These are phyloP conservation scores for Protula sp. DNA, from an alignment of 2,888 invertebrate species.

Conservation along the genomic window DNA sequence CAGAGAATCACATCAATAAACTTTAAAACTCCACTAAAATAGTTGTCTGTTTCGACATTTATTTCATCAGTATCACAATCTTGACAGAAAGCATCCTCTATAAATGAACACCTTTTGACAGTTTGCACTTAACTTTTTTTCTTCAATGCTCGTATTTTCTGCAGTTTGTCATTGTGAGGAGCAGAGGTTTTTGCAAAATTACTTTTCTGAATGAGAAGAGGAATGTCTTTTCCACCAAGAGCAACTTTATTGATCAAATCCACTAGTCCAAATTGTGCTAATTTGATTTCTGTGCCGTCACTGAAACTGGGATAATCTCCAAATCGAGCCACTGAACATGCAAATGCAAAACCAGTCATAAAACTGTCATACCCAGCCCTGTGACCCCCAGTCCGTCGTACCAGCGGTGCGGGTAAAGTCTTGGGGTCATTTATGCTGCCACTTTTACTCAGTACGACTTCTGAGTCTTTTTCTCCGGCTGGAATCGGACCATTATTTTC, in stretches of 20 bases:
- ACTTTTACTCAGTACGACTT: neutral
- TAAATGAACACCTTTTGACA: too few species aligned
- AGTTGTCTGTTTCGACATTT: too few species aligned
- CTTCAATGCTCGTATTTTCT: neutral
- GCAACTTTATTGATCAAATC: conserved; percentile 48
- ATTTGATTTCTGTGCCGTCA: conserved; percentile 1
- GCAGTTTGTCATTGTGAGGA: conserved; percentile 33
- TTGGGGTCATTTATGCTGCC: neutral
- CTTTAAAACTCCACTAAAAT: too few species aligned
- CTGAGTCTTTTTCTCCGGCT: neutral
- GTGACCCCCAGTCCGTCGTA: conserved; percentile 37
- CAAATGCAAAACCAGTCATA: conserved; percentile 54
- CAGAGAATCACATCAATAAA: too few species aligned
- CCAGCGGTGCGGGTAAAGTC: too few species aligned
- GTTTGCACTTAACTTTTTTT: too few species aligned
- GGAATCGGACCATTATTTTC: neutral
- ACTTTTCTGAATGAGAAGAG: conserved; percentile 47
- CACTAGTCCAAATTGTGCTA: conserved; percentile 25
- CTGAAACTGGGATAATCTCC: conserved; percentile 18
- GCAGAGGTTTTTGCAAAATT: conserved; percentile 46
- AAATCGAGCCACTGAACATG: conserved; percentile 33
- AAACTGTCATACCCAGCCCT: conserved; percentile 56
- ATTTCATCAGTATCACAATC: too few species aligned
- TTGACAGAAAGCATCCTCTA: too few species aligned
- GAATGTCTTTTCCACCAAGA: conserved; percentile 52